Percentiles rank a stretch among this genome's conserved stretches.
Evolutionary conservation across 2,113 vertebrate species (phyloP).

Genomic region (Notechis scutatus): DNA sequence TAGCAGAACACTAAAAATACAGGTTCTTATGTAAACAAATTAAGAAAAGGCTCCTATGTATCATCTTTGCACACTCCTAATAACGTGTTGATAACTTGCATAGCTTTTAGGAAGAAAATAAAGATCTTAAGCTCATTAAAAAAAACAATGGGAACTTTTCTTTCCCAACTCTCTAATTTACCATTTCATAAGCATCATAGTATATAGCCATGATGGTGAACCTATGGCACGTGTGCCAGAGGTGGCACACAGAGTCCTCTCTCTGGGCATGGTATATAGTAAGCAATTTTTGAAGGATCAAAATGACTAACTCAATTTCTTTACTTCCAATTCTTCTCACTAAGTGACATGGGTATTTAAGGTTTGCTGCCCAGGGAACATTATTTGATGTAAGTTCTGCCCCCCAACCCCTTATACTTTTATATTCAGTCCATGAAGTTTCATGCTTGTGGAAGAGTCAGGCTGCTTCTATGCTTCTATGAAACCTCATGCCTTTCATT

Average conservation of each 20-base stretch:
- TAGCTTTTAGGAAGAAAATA: not conserved
- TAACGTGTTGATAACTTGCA: not conserved
- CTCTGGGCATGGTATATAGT: not conserved
- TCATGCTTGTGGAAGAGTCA: not conserved
- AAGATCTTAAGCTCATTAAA: not conserved
- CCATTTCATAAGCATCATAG: not conserved
- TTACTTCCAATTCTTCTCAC: accelerated
- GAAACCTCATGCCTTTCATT: not conserved
- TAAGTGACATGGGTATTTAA: accelerated
- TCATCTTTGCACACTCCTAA: not conserved
- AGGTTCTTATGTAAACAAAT: not conserved
- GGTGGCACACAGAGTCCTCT: no score
- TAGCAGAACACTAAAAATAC: not conserved
- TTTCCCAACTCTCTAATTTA: not conserved
- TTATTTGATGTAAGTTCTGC: not conserved
- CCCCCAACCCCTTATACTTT: not conserved
- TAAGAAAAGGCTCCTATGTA: not conserved
- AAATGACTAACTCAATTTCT: accelerated
- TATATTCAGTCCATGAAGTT: not conserved
- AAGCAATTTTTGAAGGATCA: not conserved
- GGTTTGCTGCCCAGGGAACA: not conserved
- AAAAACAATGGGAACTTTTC: not conserved
- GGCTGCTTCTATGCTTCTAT: not conserved
- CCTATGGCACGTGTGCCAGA: no score
- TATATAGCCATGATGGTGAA: no score